Evolutionary conservation across 2,113 vertebrate genomes (phyloP).

Genomic region (Lates calcarifer): DNA sequence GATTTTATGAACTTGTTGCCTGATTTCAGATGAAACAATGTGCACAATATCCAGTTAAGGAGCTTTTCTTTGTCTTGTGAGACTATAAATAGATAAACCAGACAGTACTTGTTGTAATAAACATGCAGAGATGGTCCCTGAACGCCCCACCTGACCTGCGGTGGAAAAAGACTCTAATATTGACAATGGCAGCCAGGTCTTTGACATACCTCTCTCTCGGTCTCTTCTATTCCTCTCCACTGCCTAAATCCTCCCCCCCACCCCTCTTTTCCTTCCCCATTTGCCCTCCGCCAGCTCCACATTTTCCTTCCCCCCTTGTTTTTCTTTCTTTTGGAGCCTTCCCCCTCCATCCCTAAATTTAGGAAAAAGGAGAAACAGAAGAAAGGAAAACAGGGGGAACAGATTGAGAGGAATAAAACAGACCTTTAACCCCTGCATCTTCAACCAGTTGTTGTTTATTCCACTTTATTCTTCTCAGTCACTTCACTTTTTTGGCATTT

Average conservation of each 20-base stretch:
- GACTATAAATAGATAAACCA: not conserved
- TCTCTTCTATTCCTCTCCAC: slow-evolving; percentile 11
- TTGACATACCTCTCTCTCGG: slow-evolving; percentile 26
- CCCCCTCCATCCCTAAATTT: slow-evolving; percentile 12
- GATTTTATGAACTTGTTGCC: too few relatives aligned
- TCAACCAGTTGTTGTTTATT: not conserved
- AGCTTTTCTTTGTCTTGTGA: not conserved
- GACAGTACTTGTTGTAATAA: not conserved
- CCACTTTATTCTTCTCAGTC: not conserved
- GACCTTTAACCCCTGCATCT: not conserved
- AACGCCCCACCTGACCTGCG: not conserved
- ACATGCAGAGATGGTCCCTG: not conserved
- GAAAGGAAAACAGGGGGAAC: not conserved
- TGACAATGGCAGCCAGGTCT: slow-evolving; percentile 51
- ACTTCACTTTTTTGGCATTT: not conserved
- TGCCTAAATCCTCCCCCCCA: not conserved
- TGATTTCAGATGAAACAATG: too few relatives aligned
- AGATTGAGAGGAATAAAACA: not conserved
- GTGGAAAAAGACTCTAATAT: slow-evolving; percentile 48
- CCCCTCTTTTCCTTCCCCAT: not conserved
- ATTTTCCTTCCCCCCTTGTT: slow-evolving; percentile 44
- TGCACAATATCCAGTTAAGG: too few relatives aligned
- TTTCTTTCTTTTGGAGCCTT: slow-evolving; percentile 24
- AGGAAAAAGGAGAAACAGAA: slow-evolving; percentile 23
- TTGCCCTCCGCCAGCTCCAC: slow-evolving; percentile 12